Percentiles rank a stretch among this genome's conserved stretches.
Evolutionary conservation across 2,113 vertebrate genomes (phyloP).

Genomic region (Hirundichthys speculiger): DNA sequence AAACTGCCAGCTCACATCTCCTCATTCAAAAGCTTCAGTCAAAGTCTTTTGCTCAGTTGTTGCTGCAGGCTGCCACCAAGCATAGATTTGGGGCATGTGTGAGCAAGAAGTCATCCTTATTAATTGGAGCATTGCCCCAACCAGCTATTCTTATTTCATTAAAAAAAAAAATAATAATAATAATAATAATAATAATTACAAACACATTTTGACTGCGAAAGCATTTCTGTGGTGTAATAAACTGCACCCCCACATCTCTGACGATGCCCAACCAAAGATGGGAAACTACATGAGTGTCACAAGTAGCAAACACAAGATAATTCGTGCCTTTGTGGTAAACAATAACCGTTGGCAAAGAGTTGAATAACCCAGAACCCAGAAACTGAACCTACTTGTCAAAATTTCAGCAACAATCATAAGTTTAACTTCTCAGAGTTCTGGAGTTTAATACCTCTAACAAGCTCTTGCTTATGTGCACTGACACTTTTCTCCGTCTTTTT

Average conservation of each 20-base stretch:
- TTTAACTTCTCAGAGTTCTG: slow-evolving; percentile 42
- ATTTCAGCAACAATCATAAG: slow-evolving; percentile 50
- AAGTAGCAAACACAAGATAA: slow-evolving; percentile 44
- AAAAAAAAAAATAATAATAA: no score
- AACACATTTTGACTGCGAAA: slow-evolving; percentile 35
- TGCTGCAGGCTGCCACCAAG: slow-evolving; percentile 49
- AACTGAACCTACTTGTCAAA: slow-evolving; percentile 57
- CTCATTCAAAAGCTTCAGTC: slow-evolving; percentile 66
- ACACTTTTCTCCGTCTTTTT: slow-evolving; percentile 59
- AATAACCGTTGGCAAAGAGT: slow-evolving; percentile 62
- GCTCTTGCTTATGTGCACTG: slow-evolving; percentile 53
- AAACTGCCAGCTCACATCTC: slow-evolving; percentile 68
- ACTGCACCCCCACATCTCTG: slow-evolving; percentile 45
- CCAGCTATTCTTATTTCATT: slow-evolving; percentile 65
- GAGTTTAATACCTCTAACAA: slow-evolving; percentile 51
- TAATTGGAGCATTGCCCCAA: slow-evolving; percentile 65
- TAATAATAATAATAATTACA: no score
- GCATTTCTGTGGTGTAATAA: slow-evolving; percentile 48
- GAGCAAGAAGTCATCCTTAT: slow-evolving; percentile 71
- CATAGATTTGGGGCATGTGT: slow-evolving; percentile 63
- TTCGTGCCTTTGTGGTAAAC: slow-evolving; percentile 35
- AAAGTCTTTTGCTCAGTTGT: slow-evolving; percentile 55
- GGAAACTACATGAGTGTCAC: slow-evolving; percentile 49
- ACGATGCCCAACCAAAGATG: slow-evolving; percentile 26
- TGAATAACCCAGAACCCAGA: slow-evolving; percentile 24